Evolutionary conservation across 2,113 vertebrate species (phyloP).

Genomic region (Trogon surrucura): DNA sequence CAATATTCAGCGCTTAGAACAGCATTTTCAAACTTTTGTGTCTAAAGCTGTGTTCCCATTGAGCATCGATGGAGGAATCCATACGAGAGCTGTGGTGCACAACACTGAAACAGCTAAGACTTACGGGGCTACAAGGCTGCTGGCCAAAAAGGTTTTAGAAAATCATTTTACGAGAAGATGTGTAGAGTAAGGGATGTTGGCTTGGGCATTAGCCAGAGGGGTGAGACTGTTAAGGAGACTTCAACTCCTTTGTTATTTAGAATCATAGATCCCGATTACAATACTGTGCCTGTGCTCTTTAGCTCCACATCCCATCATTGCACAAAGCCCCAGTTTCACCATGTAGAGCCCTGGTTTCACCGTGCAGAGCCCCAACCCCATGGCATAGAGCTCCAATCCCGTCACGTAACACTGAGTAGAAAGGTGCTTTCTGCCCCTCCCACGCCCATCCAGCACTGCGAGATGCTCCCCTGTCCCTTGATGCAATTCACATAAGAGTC

Average conservation of each 20-base stretch:
- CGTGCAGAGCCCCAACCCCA: not conserved
- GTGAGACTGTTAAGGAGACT: not conserved
- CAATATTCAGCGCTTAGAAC: not conserved
- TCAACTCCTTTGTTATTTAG: not conserved
- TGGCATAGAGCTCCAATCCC: accelerated
- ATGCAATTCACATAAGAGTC: not conserved
- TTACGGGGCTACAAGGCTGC: not conserved
- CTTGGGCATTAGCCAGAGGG: not conserved
- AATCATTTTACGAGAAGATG: not conserved
- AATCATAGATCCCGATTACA: not conserved
- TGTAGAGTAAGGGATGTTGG: not conserved
- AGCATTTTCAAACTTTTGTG: not conserved
- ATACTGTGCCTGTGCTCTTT: not conserved
- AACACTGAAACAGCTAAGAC: not conserved
- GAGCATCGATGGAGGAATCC: not conserved
- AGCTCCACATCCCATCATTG: not conserved
- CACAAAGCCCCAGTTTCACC: no score
- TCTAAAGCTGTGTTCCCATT: not conserved
- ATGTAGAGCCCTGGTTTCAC: not conserved
- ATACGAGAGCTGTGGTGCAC: not conserved
- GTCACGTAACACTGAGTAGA: not conserved
- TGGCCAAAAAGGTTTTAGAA: not conserved
- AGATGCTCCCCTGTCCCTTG: accelerated
- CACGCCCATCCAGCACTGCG: accelerated
- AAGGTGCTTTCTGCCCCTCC: not conserved